phyloP scores from a whole-genome alignment of 1,140 invertebrate genomes.

The Sitobion miscanthi region DNA sequence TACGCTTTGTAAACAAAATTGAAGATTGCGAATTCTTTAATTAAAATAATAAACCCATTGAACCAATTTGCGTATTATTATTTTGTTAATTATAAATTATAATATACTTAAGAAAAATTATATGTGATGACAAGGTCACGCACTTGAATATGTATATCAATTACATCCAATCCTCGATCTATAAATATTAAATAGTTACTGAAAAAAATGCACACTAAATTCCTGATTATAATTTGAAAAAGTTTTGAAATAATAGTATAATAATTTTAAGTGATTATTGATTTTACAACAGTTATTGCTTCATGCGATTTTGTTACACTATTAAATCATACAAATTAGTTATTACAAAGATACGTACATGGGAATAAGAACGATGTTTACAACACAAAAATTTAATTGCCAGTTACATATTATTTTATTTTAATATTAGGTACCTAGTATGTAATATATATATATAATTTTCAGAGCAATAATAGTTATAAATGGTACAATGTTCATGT shows the following conservation, averaged over 20 bases:
- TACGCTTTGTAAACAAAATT: not conserved
- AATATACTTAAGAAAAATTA: not conserved
- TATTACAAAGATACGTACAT: not conserved
- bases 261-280: not conserved
- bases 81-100: conserved; percentile 3
- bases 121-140: not conserved
- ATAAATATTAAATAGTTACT: not conserved
- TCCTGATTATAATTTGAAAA: not conserved
- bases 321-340: not conserved
- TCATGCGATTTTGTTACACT: not conserved
- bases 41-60: not conserved
- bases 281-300: not conserved
- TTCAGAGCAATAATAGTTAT: not conserved
- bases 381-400: not conserved
- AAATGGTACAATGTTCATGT: not conserved
- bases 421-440: not conserved
- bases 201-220: not conserved
- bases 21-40: not conserved
- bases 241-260: not conserved
- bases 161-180: not conserved
- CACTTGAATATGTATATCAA: not conserved
- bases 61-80: not conserved
- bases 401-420: not conserved
- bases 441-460: not conserved
- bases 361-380: not conserved